phyloP scores from a whole-genome alignment of 1,140 invertebrate species.

The Rhopalosiphum maidis region DNA sequence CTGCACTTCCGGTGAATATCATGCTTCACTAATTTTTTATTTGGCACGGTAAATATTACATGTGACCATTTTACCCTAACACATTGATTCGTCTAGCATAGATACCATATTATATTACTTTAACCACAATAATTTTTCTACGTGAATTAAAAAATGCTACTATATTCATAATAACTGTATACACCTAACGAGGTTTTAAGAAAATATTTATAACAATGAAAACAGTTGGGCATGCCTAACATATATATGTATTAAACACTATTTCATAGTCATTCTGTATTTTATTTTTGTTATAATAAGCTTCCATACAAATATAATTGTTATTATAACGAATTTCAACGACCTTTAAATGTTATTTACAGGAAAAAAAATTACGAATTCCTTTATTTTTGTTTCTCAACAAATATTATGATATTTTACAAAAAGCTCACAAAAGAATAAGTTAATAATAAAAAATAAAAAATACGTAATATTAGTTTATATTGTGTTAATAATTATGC shows the following conservation, averaged over 20 bases:
- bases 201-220: background rate
- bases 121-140: background rate
- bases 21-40: constrained; percentile 33
- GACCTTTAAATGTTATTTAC: too few relatives aligned
- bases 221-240: background rate
- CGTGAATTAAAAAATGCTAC: background rate
- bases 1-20: constrained; percentile 3
- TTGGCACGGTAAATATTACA: background rate
- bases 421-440: background rate
- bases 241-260: background rate
- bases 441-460: background rate
- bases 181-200: too few relatives aligned
- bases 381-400: background rate
- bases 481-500: background rate
- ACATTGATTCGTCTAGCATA: constrained; percentile 17
- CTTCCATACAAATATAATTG: background rate
- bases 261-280: background rate
- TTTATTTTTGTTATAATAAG: background rate
- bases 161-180: background rate
- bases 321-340: background rate
- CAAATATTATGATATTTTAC: background rate
- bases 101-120: background rate
- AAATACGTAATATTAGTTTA: background rate
- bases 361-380: background rate
- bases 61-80: background rate